These are phyloP conservation scores for Etheostoma spectabile DNA, from an alignment of 2,113 vertebrate genomes.

Conservation along the genomic window DNA sequence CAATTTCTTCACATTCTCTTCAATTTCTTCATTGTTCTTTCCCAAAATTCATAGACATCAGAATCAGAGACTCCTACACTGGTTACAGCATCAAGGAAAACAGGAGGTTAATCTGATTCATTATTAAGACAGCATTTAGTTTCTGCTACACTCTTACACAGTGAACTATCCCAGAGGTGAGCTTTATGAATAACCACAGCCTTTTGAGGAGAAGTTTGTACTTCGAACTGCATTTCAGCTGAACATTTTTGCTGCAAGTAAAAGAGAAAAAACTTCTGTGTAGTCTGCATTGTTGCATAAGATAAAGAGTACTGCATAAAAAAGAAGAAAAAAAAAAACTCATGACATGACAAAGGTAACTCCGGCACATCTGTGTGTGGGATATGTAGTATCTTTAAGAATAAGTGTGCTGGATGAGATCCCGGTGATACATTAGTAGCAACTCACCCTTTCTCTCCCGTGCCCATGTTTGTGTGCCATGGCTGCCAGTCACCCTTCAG, in stretches of 20 bases:
- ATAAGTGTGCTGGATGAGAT: slow-evolving; percentile 26
- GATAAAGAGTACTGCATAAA: background rate
- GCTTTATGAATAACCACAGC: slow-evolving; percentile 2
- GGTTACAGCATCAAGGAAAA: slow-evolving; percentile 1
- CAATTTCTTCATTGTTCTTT: background rate
- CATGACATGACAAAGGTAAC: slow-evolving; percentile 15
- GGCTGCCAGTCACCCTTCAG: slow-evolving; percentile 56
- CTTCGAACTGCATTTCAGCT: slow-evolving; percentile 5
- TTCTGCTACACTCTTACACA: slow-evolving; percentile 17
- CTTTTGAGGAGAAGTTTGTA: background rate
- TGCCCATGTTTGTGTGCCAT: slow-evolving; percentile 78
- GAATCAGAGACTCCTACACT: slow-evolving; percentile 13
- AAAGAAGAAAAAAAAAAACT: slow-evolving; percentile 24
- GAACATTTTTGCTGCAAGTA: background rate
- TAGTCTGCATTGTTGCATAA: background rate
- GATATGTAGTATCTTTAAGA: slow-evolving; percentile 31
- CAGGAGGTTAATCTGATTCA: slow-evolving; percentile 37
- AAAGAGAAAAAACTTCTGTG: slow-evolving; percentile 7
- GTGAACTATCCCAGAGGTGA: slow-evolving; percentile 11
- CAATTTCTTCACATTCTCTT: slow-evolving; percentile 37
- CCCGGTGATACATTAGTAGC: slow-evolving; percentile 36
- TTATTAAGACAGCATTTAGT: slow-evolving; percentile 28
- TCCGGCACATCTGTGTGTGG: slow-evolving; percentile 17
- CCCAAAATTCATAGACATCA: background rate
- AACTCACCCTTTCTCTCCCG: slow-evolving; percentile 78